Conservation (phyloP, 2,113 vertebrate genomes). For the Agapornis roseicollis region DNA sequence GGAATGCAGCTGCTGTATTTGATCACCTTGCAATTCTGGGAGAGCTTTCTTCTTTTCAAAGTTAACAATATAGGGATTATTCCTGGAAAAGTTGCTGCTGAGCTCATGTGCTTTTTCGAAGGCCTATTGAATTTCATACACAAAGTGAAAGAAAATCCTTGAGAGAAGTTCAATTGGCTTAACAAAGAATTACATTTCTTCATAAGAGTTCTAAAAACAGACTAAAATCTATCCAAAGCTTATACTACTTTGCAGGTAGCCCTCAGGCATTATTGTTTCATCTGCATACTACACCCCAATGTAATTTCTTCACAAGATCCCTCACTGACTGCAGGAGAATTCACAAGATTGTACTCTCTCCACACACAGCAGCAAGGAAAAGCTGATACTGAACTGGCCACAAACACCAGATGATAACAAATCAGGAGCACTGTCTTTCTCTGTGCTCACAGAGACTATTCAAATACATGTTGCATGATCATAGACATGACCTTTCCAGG, state of each 20-base stretch:
- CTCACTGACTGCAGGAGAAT: background rate
- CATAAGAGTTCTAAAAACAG: background rate
- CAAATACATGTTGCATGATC: background rate
- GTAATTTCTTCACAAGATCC: background rate
- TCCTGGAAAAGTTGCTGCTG: background rate
- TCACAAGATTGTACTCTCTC: background rate
- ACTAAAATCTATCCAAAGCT: background rate
- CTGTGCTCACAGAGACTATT: background rate
- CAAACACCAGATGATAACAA: accelerated
- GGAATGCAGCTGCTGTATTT: background rate
- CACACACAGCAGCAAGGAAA: background rate
- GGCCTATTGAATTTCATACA: background rate
- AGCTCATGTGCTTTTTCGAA: background rate
- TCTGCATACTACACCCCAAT: background rate
- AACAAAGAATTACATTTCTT: background rate
- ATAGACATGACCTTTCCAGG: background rate
- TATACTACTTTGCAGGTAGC: background rate
- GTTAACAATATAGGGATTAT: background rate
- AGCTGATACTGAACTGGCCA: background rate
- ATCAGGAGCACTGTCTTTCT: background rate
- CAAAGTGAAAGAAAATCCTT: background rate
- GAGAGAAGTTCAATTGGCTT: background rate
- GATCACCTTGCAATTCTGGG: background rate
- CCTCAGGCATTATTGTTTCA: background rate
- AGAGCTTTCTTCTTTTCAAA: background rate